Evolutionary conservation across 1,140 invertebrate species (phyloP).

Genomic region (Aphidius ervi): DNA sequence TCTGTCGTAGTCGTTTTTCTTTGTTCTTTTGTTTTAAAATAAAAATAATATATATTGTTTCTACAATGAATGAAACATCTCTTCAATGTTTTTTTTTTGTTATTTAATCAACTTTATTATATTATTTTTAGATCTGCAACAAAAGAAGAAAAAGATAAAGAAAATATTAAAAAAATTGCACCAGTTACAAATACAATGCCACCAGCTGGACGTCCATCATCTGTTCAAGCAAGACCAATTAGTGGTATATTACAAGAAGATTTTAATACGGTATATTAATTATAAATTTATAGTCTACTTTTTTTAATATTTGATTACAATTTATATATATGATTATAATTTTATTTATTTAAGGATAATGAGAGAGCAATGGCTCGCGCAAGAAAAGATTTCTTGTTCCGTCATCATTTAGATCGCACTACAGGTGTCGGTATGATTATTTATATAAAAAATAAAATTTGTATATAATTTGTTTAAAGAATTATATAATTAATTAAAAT

Average conservation of each 20-base stretch:
- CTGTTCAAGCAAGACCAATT: conserved; percentile 46
- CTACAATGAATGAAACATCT: not conserved
- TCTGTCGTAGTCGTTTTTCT: conserved; percentile 32
- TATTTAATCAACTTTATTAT: not conserved
- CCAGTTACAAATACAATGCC: conserved; percentile 36
- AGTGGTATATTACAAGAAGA: conserved; percentile 45
- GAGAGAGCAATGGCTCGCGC: conserved; percentile 53
- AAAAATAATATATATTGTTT: not conserved
- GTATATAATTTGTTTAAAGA: not conserved
- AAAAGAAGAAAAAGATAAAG: conserved; percentile 83
- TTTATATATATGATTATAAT: not conserved
- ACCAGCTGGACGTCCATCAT: conserved; percentile 47
- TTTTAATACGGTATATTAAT: not conserved
- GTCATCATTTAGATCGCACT: conserved; percentile 68
- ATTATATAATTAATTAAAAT: conserved; percentile 1
- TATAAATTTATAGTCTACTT: not conserved
- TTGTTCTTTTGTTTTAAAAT: conserved; percentile 10
- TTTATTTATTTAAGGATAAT: conserved; percentile 39
- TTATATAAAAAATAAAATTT: conserved; percentile 3
- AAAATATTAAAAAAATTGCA: conserved; percentile 70
- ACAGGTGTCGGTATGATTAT: conserved; percentile 59
- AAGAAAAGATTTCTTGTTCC: conserved; percentile 58
- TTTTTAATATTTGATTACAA: no score
- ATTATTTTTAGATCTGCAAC: conserved; percentile 62
- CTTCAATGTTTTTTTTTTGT: not conserved